phyloP scores from a whole-genome alignment of 2,888 invertebrate genomes.

The Cerastis leucographa region DNA sequence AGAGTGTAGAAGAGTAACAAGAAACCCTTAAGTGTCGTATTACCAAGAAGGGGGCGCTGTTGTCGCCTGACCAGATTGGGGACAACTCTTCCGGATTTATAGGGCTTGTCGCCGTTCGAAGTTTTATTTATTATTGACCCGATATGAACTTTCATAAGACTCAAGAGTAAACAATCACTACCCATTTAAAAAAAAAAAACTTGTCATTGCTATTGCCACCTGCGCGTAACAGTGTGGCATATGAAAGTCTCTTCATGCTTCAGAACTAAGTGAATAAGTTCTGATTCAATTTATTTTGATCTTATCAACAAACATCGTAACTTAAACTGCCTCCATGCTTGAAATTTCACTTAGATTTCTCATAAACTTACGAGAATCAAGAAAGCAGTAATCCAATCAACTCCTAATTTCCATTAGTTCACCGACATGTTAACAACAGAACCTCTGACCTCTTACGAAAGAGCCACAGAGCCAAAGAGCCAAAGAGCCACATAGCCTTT shows the following conservation, averaged over 20 bases:
- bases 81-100: conserved; percentile 68
- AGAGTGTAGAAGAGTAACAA: conserved; percentile 27
- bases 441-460: conserved; percentile 52
- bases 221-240: not conserved
- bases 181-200: no score
- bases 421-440: conserved; percentile 32
- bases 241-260: not conserved
- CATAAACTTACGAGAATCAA: conserved; percentile 7
- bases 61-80: conserved; percentile 65
- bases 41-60: conserved; percentile 47
- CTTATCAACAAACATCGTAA: not conserved
- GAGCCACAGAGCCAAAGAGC: conserved; percentile 10
- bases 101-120: conserved; percentile 56
- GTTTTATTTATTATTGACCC: not conserved
- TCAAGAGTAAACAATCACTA: not conserved
- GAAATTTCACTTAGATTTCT: conserved; percentile 24
- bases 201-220: no score
- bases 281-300: not conserved
- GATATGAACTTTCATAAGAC: not conserved
- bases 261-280: not conserved
- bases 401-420: conserved; percentile 57
- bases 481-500: conserved; percentile 32
- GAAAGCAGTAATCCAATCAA: conserved; percentile 50
- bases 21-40: conserved; percentile 55
- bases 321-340: not conserved